Evolutionary conservation across 2,888 invertebrate genomes (phyloP).

Genomic region (Yponomeuta malinellus): DNA sequence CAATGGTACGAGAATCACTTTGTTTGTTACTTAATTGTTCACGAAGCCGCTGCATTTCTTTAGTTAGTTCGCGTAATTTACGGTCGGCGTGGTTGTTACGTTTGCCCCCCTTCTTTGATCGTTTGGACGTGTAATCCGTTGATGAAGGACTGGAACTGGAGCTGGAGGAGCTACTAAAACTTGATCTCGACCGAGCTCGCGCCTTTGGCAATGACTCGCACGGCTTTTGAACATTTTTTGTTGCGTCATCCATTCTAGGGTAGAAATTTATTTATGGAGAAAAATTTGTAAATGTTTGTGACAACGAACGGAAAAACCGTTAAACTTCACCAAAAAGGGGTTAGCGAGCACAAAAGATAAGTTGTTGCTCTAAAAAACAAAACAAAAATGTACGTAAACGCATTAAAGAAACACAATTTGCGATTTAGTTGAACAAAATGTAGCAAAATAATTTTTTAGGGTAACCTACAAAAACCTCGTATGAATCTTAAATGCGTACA

Average conservation of each 20-base stretch:
- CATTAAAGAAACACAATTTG: neutral
- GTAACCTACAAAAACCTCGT: too few species aligned
- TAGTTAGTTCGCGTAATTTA: conserved; percentile 1
- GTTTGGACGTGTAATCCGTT: neutral
- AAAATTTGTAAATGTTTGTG: neutral
- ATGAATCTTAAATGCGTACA: too few species aligned
- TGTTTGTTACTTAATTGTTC: neutral
- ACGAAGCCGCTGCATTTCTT: neutral
- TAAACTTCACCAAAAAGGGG: neutral
- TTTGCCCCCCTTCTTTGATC: conserved; percentile 4
- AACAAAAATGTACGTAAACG: neutral
- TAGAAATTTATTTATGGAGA: neutral
- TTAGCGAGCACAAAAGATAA: too few species aligned
- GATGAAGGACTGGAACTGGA: neutral
- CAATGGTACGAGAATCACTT: neutral
- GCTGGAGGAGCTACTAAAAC: conserved; percentile 2
- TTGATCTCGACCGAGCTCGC: neutral
- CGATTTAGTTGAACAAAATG: neutral
- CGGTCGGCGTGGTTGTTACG: conserved; percentile 1
- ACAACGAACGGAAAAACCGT: neutral
- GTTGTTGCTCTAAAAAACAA: neutral
- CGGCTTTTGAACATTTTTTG: neutral
- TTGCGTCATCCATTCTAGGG: conserved; percentile 5
- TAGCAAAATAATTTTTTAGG: too few species aligned
- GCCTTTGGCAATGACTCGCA: neutral